A percentile compares a stretch with the other conserved stretches of the same genome.
Conservation (phyloP, 1,140 invertebrate genomes). For the Heliconius hermathena region DNA sequence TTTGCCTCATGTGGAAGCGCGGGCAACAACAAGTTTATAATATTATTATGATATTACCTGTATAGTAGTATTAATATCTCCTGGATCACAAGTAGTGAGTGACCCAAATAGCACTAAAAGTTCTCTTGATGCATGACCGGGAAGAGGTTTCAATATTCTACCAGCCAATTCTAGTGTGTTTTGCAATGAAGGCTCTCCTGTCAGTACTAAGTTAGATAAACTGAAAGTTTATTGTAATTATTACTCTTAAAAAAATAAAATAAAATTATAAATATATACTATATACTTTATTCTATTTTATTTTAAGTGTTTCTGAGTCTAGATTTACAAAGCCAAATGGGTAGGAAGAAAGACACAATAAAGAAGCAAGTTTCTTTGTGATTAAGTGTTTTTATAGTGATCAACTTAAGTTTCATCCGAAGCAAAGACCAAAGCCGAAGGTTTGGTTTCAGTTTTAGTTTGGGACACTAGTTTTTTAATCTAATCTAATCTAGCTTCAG, state of each 20-base stretch:
- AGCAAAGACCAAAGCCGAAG: no score
- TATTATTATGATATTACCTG: conserved; percentile 81
- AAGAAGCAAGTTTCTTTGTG: no score
- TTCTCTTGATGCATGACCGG: conserved; percentile 96
- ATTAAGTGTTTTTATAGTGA: no score
- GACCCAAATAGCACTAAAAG: conserved; percentile 95
- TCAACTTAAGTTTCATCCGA: no score
- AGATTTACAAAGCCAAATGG: no score
- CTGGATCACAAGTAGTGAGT: conserved; percentile 97
- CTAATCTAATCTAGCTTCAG: no score
- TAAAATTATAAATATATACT: no score
- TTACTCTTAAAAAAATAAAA: not conserved
- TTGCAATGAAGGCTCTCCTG: conserved; percentile 96
- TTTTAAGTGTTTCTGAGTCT: no score
- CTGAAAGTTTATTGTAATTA: conserved; percentile 49
- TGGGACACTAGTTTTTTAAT: no score
- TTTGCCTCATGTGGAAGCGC: not conserved
- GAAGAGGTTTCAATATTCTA: conserved; percentile 93
- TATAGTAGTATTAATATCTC: conserved; percentile 94
- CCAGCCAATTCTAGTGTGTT: conserved; percentile 95
- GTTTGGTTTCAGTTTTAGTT: no score
- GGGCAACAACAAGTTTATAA: not conserved
- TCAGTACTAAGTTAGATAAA: conserved; percentile 83
- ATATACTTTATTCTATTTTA: no score
- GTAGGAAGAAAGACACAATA: no score